Conservation (phyloP, 2,797 vertebrate genomes). For the Scleropages formosus region DNA sequence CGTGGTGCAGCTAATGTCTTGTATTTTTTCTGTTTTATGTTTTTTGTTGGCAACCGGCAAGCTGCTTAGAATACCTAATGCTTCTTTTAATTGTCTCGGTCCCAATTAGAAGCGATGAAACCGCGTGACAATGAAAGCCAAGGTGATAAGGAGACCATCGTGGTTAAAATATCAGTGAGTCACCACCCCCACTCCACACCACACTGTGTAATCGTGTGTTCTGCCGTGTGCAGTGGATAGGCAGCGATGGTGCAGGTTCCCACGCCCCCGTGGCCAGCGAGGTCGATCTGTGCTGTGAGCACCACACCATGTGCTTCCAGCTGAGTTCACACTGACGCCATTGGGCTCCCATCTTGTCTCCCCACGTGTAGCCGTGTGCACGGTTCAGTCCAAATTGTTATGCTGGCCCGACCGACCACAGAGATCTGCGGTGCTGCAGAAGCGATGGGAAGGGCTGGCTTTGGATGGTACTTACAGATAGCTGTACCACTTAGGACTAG, state of each 20-base stretch:
- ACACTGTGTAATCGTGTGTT: conserved; percentile 37
- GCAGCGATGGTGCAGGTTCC: conserved; percentile 42
- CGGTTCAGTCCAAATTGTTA: conserved; percentile 9
- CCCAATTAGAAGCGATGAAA: background rate
- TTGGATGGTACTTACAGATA: too few species aligned
- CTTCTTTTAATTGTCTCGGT: background rate
- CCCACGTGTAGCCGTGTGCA: background rate
- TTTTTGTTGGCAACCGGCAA: too few species aligned
- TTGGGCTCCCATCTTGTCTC: background rate
- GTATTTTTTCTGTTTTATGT: too few species aligned
- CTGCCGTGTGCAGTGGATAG: conserved; percentile 45
- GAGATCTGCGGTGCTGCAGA: too few species aligned
- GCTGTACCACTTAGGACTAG: too few species aligned
- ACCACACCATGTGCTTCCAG: background rate
- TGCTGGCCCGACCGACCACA: background rate
- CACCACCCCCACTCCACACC: conserved; percentile 41
- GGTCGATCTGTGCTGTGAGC: background rate
- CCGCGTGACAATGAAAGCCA: background rate
- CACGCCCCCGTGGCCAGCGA: background rate
- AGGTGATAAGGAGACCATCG: background rate
- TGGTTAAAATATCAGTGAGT: conserved; percentile 56
- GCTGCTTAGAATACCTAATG: background rate
- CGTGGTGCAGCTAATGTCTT: background rate
- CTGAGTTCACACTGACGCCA: background rate
- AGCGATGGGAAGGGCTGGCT: too few species aligned